Evolutionary conservation across 2,888 invertebrate species (phyloP).

Genomic region (Sipha maydis): DNA sequence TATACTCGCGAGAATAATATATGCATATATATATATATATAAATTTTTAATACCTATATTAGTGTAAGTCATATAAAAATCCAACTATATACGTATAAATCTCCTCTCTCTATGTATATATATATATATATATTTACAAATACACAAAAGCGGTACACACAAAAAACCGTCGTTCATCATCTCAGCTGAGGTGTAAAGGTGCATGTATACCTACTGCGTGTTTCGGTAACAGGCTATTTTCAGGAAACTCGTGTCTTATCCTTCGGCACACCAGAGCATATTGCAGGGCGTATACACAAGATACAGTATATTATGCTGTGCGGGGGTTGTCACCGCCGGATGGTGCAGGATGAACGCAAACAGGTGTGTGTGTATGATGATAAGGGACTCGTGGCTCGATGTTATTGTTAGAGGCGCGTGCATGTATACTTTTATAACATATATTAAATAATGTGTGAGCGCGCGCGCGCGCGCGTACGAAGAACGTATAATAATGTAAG

Average conservation of each 20-base stretch:
- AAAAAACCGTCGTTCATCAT: not conserved
- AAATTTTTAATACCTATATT: no score
- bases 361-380: constrained; percentile 54
- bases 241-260: constrained; percentile 18
- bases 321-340: constrained; percentile 21
- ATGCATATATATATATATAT: no score
- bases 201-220: not conserved
- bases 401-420: constrained; percentile 44
- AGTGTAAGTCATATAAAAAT: no score
- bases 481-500: not conserved
- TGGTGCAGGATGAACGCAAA: constrained; percentile 41
- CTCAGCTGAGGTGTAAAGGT: not conserved
- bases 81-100: no score
- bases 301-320: not conserved
- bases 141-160: not conserved
- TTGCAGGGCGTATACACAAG: not conserved
- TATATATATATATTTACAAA: no score
- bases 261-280: not conserved
- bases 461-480: not conserved
- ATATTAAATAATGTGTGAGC: not conserved
- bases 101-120: not conserved
- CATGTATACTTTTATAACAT: not conserved
- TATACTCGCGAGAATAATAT: not conserved
- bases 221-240: constrained; percentile 7
- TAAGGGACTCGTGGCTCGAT: constrained; percentile 15